A percentile compares a stretch with the other conserved stretches of the same genome.
phyloP scores from a whole-genome alignment of 1,140 invertebrate genomes.

The Oreohelix idahoensis region DNA sequence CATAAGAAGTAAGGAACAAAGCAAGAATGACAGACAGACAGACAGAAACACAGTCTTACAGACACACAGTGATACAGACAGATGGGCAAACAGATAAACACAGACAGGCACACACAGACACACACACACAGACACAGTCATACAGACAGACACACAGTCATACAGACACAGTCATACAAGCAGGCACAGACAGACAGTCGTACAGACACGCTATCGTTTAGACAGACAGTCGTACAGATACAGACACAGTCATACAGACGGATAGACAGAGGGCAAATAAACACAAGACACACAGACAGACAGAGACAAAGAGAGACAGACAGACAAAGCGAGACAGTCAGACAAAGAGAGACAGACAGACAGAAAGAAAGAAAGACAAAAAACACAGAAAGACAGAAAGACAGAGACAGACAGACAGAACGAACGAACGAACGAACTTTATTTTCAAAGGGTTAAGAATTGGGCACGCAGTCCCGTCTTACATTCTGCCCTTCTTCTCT shows the following conservation, averaged over 20 bases:
- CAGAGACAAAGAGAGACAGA: constrained; percentile 6
- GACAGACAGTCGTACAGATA: neutral
- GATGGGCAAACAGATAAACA: neutral
- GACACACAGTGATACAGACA: neutral
- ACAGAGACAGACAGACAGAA: neutral
- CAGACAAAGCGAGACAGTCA: neutral
- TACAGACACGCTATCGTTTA: constrained; percentile 1
- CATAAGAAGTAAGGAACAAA: too few species aligned
- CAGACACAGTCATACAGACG: too few species aligned
- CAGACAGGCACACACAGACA: neutral
- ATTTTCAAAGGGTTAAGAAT: too few species aligned
- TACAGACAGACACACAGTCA: constrained; percentile 2
- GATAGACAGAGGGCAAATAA: too few species aligned
- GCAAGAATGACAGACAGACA: neutral
- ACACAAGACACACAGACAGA: neutral
- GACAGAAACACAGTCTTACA: constrained; percentile 13
- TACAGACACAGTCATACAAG: too few species aligned
- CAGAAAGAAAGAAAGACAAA: too few species aligned
- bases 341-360: too few species aligned
- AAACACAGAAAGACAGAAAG: constrained; percentile 8
- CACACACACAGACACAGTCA: constrained; percentile 6
- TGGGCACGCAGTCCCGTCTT: too few species aligned
- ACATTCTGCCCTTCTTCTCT: too few species aligned
- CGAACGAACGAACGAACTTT: too few species aligned
- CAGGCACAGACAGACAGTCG: neutral